Evolutionary conservation across 2,888 invertebrate genomes (phyloP).

Genomic region (Stenoptilia bipunctidactyla): DNA sequence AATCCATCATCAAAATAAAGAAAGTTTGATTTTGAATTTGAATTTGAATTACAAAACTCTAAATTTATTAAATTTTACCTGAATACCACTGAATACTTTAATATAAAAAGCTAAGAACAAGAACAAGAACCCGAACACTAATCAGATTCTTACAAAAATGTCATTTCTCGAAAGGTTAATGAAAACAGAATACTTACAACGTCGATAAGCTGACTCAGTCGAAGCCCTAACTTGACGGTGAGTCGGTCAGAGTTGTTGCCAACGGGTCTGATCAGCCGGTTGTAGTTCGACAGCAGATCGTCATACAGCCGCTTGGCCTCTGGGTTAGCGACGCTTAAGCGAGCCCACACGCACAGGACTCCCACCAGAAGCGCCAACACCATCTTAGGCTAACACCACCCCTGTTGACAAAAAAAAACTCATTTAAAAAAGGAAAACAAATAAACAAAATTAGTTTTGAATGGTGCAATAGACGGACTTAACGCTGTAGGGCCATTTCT

Average conservation of each 20-base stretch:
- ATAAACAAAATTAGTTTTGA: too few species aligned
- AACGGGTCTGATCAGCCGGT: conserved; percentile 94
- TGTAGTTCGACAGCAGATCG: conserved; percentile 95
- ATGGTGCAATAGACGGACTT: too few species aligned
- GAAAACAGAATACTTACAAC: conserved; percentile 79
- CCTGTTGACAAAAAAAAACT: conserved; percentile 60
- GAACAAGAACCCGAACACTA: too few species aligned
- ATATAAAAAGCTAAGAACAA: too few species aligned
- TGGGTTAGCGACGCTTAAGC: conserved; percentile 86
- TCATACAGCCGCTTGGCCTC: conserved; percentile 95
- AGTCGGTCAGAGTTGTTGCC: conserved; percentile 95
- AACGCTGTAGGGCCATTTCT: too few species aligned
- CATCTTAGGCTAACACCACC: conserved; percentile 90
- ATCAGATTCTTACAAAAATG: too few species aligned
- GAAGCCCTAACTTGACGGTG: conserved; percentile 94
- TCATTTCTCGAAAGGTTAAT: too few species aligned
- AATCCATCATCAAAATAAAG: too few species aligned
- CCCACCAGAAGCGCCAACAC: conserved; percentile 80
- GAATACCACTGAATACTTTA: not conserved
- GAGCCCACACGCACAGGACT: conserved; percentile 83
- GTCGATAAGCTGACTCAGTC: conserved; percentile 91
- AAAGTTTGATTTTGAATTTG: too few species aligned
- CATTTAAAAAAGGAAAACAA: too few species aligned
- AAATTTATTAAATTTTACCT: too few species aligned
- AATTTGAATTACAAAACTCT: too few species aligned